Evolutionary conservation across 2,888 invertebrate genomes (phyloP).

Genomic region (Agrotis segetum): DNA sequence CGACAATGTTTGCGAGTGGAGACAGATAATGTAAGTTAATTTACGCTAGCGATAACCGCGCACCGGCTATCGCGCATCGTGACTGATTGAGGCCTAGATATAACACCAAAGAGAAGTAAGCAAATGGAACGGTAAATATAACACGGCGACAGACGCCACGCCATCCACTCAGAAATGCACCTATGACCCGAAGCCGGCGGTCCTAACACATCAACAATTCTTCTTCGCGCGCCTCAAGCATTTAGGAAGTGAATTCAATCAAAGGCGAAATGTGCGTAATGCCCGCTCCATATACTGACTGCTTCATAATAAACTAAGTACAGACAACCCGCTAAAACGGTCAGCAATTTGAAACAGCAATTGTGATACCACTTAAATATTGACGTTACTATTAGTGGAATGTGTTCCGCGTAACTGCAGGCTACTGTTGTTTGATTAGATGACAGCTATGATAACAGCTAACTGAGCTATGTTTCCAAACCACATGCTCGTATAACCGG

Average conservation of each 20-base stretch:
- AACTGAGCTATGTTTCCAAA: constrained; percentile 51
- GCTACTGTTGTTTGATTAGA: constrained; percentile 61
- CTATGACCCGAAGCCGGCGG: constrained; percentile 49
- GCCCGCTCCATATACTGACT: constrained; percentile 17
- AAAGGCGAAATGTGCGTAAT: constrained; percentile 25
- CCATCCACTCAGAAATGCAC: constrained; percentile 34
- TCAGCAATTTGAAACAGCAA: constrained; percentile 57
- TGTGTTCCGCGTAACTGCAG: constrained; percentile 63
- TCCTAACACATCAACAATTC: constrained; percentile 39
- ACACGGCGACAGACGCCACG: constrained; percentile 40
- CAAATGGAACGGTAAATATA: constrained; percentile 47
- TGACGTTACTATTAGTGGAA: constrained; percentile 56
- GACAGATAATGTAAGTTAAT: constrained; percentile 83
- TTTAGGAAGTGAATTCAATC: constrained; percentile 49
- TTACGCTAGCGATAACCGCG: constrained; percentile 81
- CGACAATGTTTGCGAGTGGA: constrained; percentile 64
- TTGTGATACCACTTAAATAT: constrained; percentile 57
- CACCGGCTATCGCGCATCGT: constrained; percentile 64
- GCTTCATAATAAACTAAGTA: constrained; percentile 26
- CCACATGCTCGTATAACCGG: constrained; percentile 35
- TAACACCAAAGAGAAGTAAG: constrained; percentile 44
- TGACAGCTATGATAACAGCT: constrained; percentile 53
- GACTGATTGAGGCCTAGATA: constrained; percentile 75
- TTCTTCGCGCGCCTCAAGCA: constrained; percentile 33
- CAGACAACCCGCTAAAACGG: constrained; percentile 49